These are phyloP conservation scores for Acipenser ruthenus DNA, from an alignment of 2,797 vertebrate species.

Conservation along the genomic window DNA sequence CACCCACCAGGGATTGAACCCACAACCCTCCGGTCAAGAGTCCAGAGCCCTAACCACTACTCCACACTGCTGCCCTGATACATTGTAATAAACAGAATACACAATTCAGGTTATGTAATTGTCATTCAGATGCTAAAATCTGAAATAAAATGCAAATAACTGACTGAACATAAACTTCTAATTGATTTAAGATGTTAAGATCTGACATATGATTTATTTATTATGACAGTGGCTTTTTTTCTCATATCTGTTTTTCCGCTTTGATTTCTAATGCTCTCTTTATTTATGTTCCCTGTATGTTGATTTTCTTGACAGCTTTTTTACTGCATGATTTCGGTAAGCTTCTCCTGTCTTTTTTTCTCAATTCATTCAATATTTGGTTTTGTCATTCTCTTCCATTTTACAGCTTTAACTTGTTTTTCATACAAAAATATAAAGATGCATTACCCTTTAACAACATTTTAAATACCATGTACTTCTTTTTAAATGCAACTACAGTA, in stretches of 20 bases:
- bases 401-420: neutral
- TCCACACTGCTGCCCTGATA: too few relatives aligned
- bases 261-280: slow-evolving; percentile 2
- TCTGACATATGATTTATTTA: neutral
- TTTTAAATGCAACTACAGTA: too few relatives aligned
- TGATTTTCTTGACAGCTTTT: slow-evolving; percentile 43
- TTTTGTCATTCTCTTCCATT: too few relatives aligned
- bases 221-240: neutral
- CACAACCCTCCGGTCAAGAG: too few relatives aligned
- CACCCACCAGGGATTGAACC: too few relatives aligned
- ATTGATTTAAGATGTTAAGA: neutral
- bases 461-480: neutral
- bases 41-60: too few relatives aligned
- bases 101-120: too few relatives aligned
- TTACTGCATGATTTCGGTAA: slow-evolving; percentile 65
- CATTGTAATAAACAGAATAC: too few relatives aligned
- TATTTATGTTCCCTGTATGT: neutral
- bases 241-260: slow-evolving; percentile 12
- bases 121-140: too few relatives aligned
- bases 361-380: neutral
- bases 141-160: too few relatives aligned
- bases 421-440: neutral
- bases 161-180: too few relatives aligned
- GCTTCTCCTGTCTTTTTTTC: slow-evolving; percentile 16
- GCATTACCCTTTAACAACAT: neutral